Conservation (phyloP, 2,113 vertebrate genomes). For the Rhabdomys dilectus region DNA sequence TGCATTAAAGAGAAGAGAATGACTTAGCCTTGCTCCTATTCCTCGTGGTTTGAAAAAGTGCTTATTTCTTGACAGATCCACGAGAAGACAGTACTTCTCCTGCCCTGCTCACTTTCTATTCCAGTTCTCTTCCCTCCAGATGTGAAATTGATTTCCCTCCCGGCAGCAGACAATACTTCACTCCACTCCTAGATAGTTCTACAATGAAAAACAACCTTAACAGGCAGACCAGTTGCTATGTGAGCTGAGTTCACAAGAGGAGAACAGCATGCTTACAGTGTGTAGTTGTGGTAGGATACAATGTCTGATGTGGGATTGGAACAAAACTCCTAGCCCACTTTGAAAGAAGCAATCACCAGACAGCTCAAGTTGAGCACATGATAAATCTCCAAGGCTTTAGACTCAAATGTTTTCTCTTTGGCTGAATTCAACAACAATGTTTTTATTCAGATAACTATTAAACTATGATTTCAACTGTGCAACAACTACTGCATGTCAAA, state of each 20-base stretch:
- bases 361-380: neutral
- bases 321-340: neutral
- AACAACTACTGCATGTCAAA: fast-evolving
- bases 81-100: neutral
- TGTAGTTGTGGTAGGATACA: neutral
- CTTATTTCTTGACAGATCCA: neutral
- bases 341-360: neutral
- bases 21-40: neutral
- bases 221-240: neutral
- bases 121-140: neutral
- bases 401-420: neutral
- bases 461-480: neutral
- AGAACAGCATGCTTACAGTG: neutral
- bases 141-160: neutral
- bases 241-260: neutral
- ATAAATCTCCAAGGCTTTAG: neutral
- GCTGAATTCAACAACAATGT: neutral
- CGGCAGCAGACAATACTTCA: neutral
- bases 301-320: neutral
- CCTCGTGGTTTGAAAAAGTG: neutral
- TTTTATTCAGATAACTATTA: neutral
- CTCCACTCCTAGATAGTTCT: neutral
- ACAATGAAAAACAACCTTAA: neutral
- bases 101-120: neutral
- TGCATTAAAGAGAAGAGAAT: neutral